Evolutionary conservation across 2,888 invertebrate species (phyloP).

Genomic region (Rutpela maculata): DNA sequence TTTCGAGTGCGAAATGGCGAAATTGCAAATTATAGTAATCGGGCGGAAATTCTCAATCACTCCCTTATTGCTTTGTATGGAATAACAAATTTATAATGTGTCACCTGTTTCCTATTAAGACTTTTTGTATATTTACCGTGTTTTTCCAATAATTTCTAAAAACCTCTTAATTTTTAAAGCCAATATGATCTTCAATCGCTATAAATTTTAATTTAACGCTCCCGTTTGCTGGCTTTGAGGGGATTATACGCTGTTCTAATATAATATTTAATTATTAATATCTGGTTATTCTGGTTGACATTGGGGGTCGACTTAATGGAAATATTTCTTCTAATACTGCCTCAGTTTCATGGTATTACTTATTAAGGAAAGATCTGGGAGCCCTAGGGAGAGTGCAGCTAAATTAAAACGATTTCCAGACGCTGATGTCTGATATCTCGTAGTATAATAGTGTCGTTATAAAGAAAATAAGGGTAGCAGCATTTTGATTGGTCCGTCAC

Average conservation of each 20-base stretch:
- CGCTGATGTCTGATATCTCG: not conserved
- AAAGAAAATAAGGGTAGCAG: not conserved
- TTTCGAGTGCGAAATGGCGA: too few relatives aligned
- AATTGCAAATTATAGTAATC: too few relatives aligned
- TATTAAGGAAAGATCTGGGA: not conserved
- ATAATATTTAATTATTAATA: slow-evolving; percentile 2
- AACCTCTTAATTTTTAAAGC: not conserved
- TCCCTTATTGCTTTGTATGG: too few relatives aligned
- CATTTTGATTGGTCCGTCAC: too few relatives aligned
- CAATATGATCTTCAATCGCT: not conserved
- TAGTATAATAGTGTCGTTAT: not conserved
- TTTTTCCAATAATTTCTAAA: not conserved
- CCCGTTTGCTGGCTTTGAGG: not conserved
- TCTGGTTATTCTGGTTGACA: not conserved
- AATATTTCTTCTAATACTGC: not conserved
- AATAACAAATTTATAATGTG: too few relatives aligned
- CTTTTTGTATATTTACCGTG: too few relatives aligned
- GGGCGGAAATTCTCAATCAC: too few relatives aligned
- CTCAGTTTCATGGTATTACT: not conserved
- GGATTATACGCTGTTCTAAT: not conserved
- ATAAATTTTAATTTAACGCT: not conserved
- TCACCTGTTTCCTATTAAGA: too few relatives aligned
- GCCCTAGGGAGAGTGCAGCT: not conserved
- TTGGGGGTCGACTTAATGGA: not conserved
- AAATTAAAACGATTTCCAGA: not conserved